These are phyloP conservation scores for Zhuqinia jingwanae DNA, from an alignment of 2,888 invertebrate species.

Conservation along the genomic window DNA sequence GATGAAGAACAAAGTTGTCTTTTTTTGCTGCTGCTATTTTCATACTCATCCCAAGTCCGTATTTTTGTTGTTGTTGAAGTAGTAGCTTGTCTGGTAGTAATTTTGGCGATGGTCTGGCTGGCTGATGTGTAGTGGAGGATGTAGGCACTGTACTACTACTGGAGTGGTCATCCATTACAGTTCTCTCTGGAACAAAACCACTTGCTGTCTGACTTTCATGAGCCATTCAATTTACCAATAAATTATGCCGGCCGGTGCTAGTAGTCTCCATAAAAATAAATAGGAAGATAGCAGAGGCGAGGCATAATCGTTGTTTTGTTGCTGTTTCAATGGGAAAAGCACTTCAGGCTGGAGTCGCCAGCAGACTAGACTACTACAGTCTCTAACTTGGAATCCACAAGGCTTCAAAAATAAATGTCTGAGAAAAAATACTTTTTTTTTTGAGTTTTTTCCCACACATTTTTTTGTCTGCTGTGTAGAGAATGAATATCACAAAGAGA, in stretches of 20 bases:
- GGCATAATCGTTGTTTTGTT: conserved; percentile 38
- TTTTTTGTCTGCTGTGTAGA: too few relatives aligned
- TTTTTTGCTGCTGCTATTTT: not conserved
- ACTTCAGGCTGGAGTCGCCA: too few relatives aligned
- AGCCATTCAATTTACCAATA: conserved; percentile 43
- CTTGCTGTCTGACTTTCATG: conserved; percentile 38
- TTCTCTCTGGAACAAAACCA: conserved; percentile 26
- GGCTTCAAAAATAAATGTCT: not conserved
- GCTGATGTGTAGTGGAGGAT: too few relatives aligned
- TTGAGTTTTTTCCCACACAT: not conserved
- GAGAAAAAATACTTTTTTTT: not conserved
- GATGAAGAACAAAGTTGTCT: too few relatives aligned
- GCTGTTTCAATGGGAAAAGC: not conserved
- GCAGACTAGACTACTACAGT: too few relatives aligned
- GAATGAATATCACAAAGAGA: too few relatives aligned
- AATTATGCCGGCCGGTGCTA: conserved; percentile 36
- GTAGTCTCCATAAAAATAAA: conserved; percentile 23
- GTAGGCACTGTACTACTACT: too few relatives aligned
- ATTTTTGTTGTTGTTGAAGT: too few relatives aligned
- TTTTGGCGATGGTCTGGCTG: too few relatives aligned
- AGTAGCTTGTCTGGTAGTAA: too few relatives aligned
- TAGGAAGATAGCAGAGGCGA: too few relatives aligned
- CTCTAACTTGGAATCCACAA: too few relatives aligned
- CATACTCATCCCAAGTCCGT: not conserved
- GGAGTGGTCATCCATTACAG: conserved; percentile 4